Percentiles rank a stretch among this genome's conserved stretches.
Evolutionary conservation across 2,797 vertebrate genomes (phyloP).

Genomic region (Chloroceryle inda): DNA sequence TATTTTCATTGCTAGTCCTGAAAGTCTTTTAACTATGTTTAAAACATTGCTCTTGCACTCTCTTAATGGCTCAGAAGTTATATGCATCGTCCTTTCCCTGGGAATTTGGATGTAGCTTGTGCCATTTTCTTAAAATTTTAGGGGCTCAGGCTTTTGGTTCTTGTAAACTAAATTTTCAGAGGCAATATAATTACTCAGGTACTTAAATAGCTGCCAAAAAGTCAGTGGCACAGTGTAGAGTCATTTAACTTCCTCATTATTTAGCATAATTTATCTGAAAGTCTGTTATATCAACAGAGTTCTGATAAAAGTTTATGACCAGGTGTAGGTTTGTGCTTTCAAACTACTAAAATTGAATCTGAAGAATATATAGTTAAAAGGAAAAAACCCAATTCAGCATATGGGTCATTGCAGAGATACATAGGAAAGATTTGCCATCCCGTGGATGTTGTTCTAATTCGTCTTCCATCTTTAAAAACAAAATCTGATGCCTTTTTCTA

Average conservation of each 20-base stretch:
- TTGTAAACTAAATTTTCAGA: conserved; percentile 24
- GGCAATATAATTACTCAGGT: conserved; percentile 21
- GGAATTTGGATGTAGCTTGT: background rate
- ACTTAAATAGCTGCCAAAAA: conserved; percentile 40
- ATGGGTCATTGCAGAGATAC: background rate
- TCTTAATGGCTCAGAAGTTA: background rate
- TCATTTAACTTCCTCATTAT: conserved; percentile 41
- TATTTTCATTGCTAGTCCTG: background rate
- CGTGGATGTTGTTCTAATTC: background rate
- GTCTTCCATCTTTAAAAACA: background rate
- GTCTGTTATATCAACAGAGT: conserved; percentile 40
- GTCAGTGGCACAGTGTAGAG: conserved; percentile 14
- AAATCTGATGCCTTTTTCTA: background rate
- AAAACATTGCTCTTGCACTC: background rate
- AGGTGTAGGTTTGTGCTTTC: conserved; percentile 11
- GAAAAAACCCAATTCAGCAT: background rate
- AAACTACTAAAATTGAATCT: background rate
- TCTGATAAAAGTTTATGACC: conserved; percentile 44
- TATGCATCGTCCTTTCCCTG: background rate
- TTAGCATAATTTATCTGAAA: conserved; percentile 58
- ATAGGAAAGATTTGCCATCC: background rate
- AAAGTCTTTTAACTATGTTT: background rate
- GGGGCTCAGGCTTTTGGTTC: background rate
- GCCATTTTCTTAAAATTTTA: background rate
- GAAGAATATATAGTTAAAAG: background rate